Conservation (phyloP, 2,797 vertebrate genomes). For the Tokudaia muenninki region DNA sequence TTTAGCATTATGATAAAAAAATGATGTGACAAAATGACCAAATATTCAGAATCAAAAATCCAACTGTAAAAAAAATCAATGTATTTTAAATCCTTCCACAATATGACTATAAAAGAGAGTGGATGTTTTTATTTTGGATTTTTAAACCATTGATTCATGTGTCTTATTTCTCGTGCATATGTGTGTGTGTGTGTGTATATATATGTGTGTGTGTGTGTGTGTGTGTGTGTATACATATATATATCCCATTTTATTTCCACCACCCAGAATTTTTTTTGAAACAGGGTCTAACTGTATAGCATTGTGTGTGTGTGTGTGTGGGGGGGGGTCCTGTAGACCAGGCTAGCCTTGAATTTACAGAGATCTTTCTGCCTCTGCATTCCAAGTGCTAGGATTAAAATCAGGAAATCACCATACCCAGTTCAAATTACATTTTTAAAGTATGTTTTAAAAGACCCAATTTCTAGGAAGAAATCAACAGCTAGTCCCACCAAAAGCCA, state of each 20-base stretch:
- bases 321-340: background rate
- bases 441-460: background rate
- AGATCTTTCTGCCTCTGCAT: background rate
- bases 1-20: background rate
- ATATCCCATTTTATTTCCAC: slow-evolving; percentile 6
- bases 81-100: slow-evolving; percentile 36
- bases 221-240: no score
- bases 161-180: background rate
- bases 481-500: background rate
- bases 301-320: no score
- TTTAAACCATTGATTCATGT: background rate
- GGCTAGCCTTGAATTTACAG: background rate
- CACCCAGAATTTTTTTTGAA: background rate
- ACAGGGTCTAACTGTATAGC: background rate
- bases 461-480: background rate
- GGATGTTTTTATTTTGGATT: background rate
- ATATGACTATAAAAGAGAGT: background rate
- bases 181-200: no score
- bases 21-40: background rate
- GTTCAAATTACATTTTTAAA: slow-evolving; percentile 29
- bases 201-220: background rate
- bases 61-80: background rate
- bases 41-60: background rate
- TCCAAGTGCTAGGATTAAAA: background rate
- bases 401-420: background rate